Evolutionary conservation across 1,140 invertebrate species (phyloP).

Genomic region (Cotesia vestalis): DNA sequence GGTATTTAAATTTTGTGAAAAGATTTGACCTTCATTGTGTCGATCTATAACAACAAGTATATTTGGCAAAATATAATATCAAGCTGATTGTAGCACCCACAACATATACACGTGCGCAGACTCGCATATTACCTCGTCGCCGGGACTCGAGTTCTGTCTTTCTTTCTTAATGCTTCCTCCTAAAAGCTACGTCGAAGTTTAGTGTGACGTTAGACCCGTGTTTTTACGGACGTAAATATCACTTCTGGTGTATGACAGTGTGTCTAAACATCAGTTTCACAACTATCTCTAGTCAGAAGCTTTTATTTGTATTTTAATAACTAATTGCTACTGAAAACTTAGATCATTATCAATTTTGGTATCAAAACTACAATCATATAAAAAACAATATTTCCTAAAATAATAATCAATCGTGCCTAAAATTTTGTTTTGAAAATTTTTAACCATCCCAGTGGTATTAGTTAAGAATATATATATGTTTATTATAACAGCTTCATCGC

Average conservation of each 20-base stretch:
- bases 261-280: not conserved
- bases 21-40: not conserved
- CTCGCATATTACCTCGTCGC: not conserved
- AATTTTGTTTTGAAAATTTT: too few relatives aligned
- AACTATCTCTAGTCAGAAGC: not conserved
- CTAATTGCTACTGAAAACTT: too few relatives aligned
- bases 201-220: conserved; percentile 59
- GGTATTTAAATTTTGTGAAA: not conserved
- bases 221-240: conserved; percentile 54
- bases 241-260: conserved; percentile 36
- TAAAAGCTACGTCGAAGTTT: conserved; percentile 42
- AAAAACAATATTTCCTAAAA: too few relatives aligned
- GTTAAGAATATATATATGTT: conserved; percentile 9
- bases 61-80: conserved; percentile 6
- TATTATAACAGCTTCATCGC: conserved; percentile 7
- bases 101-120: conserved; percentile 23
- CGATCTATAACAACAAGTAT: not conserved
- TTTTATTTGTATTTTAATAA: too few relatives aligned
- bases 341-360: too few relatives aligned
- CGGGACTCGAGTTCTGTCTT: conserved; percentile 28
- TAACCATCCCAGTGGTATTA: not conserved
- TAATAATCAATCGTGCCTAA: too few relatives aligned
- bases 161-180: conserved; percentile 49
- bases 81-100: not conserved
- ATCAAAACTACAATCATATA: too few relatives aligned